phyloP scores from a whole-genome alignment of 1,140 invertebrate genomes.

The Grapholita molesta region DNA sequence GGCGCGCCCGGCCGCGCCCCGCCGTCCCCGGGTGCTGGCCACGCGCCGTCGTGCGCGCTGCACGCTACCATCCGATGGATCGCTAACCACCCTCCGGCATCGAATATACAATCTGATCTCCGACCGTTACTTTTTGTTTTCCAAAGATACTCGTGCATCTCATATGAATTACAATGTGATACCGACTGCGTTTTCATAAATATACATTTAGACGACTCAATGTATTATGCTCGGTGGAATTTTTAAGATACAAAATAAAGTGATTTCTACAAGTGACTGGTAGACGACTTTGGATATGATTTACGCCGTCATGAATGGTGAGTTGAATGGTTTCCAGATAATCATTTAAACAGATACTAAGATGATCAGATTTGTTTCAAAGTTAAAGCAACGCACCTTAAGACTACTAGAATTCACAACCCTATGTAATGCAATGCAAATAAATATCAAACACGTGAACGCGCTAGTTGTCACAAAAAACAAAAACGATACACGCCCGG shows the following conservation, averaged over 20 bases:
- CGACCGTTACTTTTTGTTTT: slow-evolving; percentile 1
- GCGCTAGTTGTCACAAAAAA: not conserved
- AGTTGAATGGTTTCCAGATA: not conserved
- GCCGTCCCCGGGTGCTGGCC: not conserved
- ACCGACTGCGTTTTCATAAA: slow-evolving; percentile 10
- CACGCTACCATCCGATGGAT: not conserved
- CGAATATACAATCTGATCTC: not conserved
- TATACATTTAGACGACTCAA: not conserved
- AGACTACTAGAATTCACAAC: not conserved
- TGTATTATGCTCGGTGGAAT: slow-evolving; percentile 2
- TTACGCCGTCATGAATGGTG: not conserved
- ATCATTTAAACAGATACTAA: not conserved
- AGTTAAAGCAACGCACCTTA: not conserved
- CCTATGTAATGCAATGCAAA: not conserved
- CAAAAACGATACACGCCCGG: not conserved
- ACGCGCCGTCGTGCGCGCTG: not conserved
- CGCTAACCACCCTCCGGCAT: not conserved
- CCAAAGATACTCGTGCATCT: not conserved
- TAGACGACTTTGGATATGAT: not conserved
- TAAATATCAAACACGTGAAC: not conserved
- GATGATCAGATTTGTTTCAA: not conserved
- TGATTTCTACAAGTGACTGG: slow-evolving; percentile 4
- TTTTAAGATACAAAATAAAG: slow-evolving; percentile 1
- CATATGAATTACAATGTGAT: slow-evolving; percentile 13
- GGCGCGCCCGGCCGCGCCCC: slow-evolving; percentile 28